Conservation (phyloP, 23 tunicate genomes). For the Aplidium turbinatum region DNA sequence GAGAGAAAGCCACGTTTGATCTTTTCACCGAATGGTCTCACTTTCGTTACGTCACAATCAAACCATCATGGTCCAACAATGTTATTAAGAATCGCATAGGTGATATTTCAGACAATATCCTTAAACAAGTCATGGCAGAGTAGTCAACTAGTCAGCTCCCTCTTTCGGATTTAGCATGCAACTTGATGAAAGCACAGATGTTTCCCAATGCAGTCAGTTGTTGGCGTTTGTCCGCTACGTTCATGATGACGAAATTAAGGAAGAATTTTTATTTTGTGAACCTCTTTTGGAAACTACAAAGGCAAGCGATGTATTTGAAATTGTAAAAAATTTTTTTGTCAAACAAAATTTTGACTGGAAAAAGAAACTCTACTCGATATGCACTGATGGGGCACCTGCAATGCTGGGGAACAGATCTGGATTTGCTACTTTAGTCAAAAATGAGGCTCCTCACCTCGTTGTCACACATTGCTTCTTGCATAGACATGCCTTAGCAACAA, state of each 20-base stretch:
- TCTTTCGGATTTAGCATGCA: slow-evolving; percentile 44
- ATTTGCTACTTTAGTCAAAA: slow-evolving; percentile 39
- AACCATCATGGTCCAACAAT: too few species aligned
- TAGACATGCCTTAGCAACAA: slow-evolving; percentile 33
- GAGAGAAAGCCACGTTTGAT: too few species aligned
- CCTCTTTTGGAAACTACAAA: slow-evolving; percentile 42
- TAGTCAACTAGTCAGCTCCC: slow-evolving; percentile 9
- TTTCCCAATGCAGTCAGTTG: slow-evolving; percentile 32
- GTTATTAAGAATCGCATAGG: slow-evolving; percentile 30
- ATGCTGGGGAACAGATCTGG: slow-evolving; percentile 47
- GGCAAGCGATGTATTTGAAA: slow-evolving; percentile 27
- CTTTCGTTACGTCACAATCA: too few species aligned
- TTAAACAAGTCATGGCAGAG: slow-evolving; percentile 46
- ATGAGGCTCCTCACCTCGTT: slow-evolving; percentile 16
- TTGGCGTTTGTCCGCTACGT: slow-evolving; percentile 40
- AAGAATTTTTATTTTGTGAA: slow-evolving; percentile 53
- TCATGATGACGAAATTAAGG: slow-evolving; percentile 35
- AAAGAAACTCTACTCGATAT: slow-evolving; percentile 34
- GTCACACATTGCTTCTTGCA: slow-evolving; percentile 33
- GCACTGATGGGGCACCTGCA: slow-evolving; percentile 52
- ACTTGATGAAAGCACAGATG: slow-evolving; percentile 50
- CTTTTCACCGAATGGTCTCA: too few species aligned
- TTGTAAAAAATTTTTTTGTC: slow-evolving; percentile 35
- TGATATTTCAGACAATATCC: slow-evolving; percentile 34
- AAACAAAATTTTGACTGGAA: slow-evolving; percentile 38